Conservation (phyloP, 1,140 invertebrate genomes). For the Ephestia elutella region DNA sequence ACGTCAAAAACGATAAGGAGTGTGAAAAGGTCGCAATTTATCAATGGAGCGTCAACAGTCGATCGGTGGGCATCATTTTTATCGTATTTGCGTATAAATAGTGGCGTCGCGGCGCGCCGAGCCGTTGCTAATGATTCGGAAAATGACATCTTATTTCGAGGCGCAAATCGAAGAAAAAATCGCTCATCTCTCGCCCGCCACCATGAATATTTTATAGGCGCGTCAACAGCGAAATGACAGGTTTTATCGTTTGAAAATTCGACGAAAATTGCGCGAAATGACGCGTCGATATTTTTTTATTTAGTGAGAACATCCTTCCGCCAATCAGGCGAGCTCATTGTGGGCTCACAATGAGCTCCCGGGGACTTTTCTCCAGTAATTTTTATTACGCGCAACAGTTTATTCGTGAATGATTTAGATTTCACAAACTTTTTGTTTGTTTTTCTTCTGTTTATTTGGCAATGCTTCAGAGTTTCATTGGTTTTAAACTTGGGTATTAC, state of each 20-base stretch:
- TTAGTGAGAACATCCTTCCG: conserved; percentile 73
- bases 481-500: no score
- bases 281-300: conserved; percentile 72
- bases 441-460: neutral
- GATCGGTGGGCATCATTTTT: conserved; percentile 70
- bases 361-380: conserved; percentile 58
- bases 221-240: conserved; percentile 73
- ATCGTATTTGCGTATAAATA: conserved; percentile 74
- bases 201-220: conserved; percentile 74
- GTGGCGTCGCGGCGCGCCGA: conserved; percentile 61
- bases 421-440: conserved; percentile 15
- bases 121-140: conserved; percentile 74
- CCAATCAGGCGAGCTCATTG: conserved; percentile 70
- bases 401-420: conserved; percentile 50
- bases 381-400: conserved; percentile 70
- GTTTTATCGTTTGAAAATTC: conserved; percentile 75
- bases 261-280: conserved; percentile 72
- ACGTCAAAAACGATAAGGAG: conserved; percentile 45
- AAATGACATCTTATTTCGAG: conserved; percentile 75
- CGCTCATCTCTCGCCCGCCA: conserved; percentile 68
- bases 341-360: conserved; percentile 62
- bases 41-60: conserved; percentile 70
- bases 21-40: conserved; percentile 68
- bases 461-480: neutral
- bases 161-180: conserved; percentile 72